Percentiles rank a stretch among this genome's conserved stretches.
Conservation (phyloP, 2,113 vertebrate genomes). For the Stigmatopora nigra region DNA sequence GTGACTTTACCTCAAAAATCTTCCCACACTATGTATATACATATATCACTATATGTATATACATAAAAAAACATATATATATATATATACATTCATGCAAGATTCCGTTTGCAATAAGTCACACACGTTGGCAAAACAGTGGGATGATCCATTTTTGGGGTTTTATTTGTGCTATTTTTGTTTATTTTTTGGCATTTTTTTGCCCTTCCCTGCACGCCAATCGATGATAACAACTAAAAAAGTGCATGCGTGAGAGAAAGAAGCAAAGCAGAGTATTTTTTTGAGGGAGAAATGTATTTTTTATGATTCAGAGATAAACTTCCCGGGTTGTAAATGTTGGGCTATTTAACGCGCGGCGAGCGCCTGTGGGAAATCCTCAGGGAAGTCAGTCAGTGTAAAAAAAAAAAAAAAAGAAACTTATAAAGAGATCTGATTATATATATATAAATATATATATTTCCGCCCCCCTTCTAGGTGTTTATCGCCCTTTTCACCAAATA, state of each 20-base stretch:
- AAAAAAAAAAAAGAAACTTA: slow-evolving; percentile 83
- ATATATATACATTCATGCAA: slow-evolving; percentile 49
- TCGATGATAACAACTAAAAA: slow-evolving; percentile 32
- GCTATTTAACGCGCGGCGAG: slow-evolving; percentile 92
- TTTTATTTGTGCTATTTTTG: slow-evolving; percentile 25
- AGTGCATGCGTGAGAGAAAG: slow-evolving; percentile 85
- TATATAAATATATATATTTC: slow-evolving; percentile 83
- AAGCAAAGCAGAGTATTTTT: slow-evolving; percentile 88
- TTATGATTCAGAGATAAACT: slow-evolving; percentile 97
- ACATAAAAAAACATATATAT: slow-evolving; percentile 35
- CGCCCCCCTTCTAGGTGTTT: slow-evolving; percentile 82
- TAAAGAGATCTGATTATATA: slow-evolving; percentile 76
- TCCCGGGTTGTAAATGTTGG: slow-evolving; percentile 97
- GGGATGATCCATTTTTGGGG: slow-evolving; percentile 47
- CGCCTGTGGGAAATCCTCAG: slow-evolving; percentile 69
- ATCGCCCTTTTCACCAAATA: slow-evolving; percentile 91
- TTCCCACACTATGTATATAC: slow-evolving; percentile 28
- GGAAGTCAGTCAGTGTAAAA: slow-evolving; percentile 73
- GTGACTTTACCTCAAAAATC: neutral
- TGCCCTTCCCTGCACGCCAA: neutral
- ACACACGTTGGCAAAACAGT: slow-evolving; percentile 40
- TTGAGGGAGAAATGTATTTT: slow-evolving; percentile 94
- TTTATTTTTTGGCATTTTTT: slow-evolving; percentile 33
- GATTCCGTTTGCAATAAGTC: slow-evolving; percentile 68
- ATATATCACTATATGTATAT: no score